These are phyloP conservation scores for Drosophila gaucha DNA, from an alignment of 2,888 invertebrate species.

Conservation along the genomic window DNA sequence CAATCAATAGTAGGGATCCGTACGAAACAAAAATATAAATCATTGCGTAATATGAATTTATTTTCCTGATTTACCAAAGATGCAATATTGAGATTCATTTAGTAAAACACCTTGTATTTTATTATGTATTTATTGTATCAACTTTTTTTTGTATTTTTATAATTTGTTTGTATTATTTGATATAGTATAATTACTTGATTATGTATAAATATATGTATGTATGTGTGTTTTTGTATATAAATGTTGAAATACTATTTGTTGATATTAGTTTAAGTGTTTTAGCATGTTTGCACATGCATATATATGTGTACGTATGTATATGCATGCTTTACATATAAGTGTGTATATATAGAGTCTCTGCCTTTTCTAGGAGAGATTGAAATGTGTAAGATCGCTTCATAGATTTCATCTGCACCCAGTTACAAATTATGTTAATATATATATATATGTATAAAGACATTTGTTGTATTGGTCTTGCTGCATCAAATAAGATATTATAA, in stretches of 20 bases:
- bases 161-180: conserved; percentile 64
- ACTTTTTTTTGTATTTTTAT: conserved; percentile 72
- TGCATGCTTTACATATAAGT: conserved; percentile 25
- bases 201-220: conserved; percentile 70
- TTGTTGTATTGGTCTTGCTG: conserved; percentile 65
- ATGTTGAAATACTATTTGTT: conserved; percentile 56
- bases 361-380: conserved; percentile 50
- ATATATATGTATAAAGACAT: conserved; percentile 1
- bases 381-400: conserved; percentile 50
- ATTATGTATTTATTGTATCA: conserved; percentile 70
- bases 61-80: too few relatives aligned
- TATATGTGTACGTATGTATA: conserved; percentile 45
- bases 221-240: conserved; percentile 66
- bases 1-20: too few relatives aligned
- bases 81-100: too few relatives aligned
- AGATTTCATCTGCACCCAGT: conserved; percentile 28
- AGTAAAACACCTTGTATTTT: conserved; percentile 37
- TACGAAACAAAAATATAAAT: too few relatives aligned
- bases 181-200: conserved; percentile 69
- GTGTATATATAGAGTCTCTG: conserved; percentile 27
- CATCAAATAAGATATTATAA: conserved; percentile 53
- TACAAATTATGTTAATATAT: conserved; percentile 34
- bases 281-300: conserved; percentile 48
- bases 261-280: conserved; percentile 38
- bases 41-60: too few relatives aligned